Evolutionary conservation across 1,140 invertebrate genomes (phyloP).

Genomic region (Drosophila sucinea): DNA sequence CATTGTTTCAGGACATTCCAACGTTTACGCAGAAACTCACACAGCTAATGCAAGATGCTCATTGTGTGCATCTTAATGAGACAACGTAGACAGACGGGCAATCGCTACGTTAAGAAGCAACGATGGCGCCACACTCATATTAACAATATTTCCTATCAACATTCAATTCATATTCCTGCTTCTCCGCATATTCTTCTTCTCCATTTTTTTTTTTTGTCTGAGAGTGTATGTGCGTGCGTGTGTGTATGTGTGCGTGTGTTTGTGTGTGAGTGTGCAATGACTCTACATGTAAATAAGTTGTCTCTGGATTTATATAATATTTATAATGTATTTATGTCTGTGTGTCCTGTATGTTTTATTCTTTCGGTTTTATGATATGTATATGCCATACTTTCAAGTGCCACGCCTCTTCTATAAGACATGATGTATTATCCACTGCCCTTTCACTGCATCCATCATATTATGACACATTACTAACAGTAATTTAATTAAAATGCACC

Average conservation of each 20-base stretch:
- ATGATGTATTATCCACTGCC: conserved; percentile 8
- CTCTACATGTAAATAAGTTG: conserved; percentile 34
- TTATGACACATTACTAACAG: background rate
- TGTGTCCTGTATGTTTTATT: conserved; percentile 2
- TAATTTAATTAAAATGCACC: background rate
- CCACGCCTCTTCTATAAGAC: background rate
- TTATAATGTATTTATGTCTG: conserved; percentile 15
- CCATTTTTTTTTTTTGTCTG: background rate
- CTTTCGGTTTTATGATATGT: conserved; percentile 14
- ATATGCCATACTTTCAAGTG: conserved; percentile 36
- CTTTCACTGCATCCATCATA: background rate
- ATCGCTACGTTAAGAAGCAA: background rate
- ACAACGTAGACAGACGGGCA: conserved; percentile 52
- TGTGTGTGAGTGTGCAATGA: background rate
- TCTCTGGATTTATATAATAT: conserved; percentile 5
- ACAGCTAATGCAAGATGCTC: conserved; percentile 80
- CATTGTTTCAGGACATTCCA: conserved; percentile 83
- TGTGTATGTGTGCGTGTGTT: background rate
- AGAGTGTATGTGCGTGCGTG: background rate
- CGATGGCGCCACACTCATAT: conserved; percentile 5
- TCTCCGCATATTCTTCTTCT: background rate
- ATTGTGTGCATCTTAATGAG: conserved; percentile 78
- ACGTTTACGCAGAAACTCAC: conserved; percentile 82
- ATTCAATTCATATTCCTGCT: background rate
- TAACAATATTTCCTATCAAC: background rate